Evolutionary conservation across 1,140 invertebrate species (phyloP).

Genomic region (Drosophila erecta): DNA sequence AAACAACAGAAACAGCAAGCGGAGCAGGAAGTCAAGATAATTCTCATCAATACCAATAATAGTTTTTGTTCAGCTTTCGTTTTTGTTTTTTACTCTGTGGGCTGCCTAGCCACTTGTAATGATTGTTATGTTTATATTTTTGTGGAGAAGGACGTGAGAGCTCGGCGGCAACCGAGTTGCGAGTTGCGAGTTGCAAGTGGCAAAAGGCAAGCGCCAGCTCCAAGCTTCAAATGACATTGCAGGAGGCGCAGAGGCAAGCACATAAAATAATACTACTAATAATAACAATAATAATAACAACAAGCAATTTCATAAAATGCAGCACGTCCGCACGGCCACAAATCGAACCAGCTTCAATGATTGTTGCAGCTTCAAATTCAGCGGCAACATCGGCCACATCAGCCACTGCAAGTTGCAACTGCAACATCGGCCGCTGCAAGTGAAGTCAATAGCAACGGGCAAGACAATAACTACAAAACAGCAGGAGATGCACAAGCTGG

Average conservation of each 20-base stretch:
- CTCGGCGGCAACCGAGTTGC: slow-evolving; percentile 21
- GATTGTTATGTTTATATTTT: slow-evolving; percentile 82
- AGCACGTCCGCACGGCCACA: slow-evolving; percentile 58
- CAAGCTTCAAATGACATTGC: slow-evolving; percentile 71
- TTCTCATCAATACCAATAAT: slow-evolving; percentile 82
- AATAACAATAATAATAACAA: slow-evolving; percentile 82
- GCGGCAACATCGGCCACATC: slow-evolving; percentile 37
- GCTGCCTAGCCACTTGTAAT: slow-evolving; percentile 52
- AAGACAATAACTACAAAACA: slow-evolving; percentile 71
- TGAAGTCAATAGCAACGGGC: slow-evolving; percentile 72
- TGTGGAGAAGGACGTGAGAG: slow-evolving; percentile 63
- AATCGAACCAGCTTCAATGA: slow-evolving; percentile 51
- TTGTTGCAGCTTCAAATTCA: slow-evolving; percentile 25
- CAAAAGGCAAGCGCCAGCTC: slow-evolving; percentile 37
- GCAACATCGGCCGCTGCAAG: slow-evolving; percentile 28
- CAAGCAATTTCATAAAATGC: slow-evolving; percentile 79
- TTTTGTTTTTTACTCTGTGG: slow-evolving; percentile 37
- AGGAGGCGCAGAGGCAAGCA: slow-evolving; percentile 31
- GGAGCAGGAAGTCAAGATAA: slow-evolving; percentile 78
- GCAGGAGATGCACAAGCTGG: slow-evolving; percentile 36
- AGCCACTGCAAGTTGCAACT: slow-evolving; percentile 33
- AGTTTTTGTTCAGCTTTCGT: slow-evolving; percentile 72
- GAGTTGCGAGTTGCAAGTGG: slow-evolving; percentile 15
- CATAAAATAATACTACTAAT: slow-evolving; percentile 72
- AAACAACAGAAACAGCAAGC: slow-evolving; percentile 11